Base-by-base conservation (phyloP, 1,140 invertebrate genomes). In the Lucilia sericata region DNA sequence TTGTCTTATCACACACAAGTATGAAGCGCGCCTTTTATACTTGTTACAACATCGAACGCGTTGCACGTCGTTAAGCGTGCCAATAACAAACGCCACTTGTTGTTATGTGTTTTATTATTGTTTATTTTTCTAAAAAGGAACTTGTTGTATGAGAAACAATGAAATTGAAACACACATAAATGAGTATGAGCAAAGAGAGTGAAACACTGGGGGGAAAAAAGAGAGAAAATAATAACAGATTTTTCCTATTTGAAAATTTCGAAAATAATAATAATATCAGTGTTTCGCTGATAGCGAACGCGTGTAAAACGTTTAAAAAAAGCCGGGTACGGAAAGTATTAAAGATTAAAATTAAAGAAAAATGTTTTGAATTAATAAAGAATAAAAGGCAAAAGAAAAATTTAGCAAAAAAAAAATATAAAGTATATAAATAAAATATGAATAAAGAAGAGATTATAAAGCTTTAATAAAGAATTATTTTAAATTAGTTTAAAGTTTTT, bases 221-320 rank as follows among this genome's bases (percentile, higher is more conserved):
- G 55, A 60, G 9, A 70, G n/a, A 70, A 70, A 19, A 70, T 9
- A 25, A 60, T 19, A 70, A 70, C 17, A 70, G 65, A 70, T 70
- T 70, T n/a, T 74, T 65, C 82, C 82, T 65, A 82, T 74, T 70
- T 74, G 82, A 82, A 74, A 82, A 65, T 30, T 47, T 36, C 49
- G n/a, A 55, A 1, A n/a, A 30, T 30, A 30, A 30, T 30, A 55
- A n/a, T 17, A 36, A 10, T 19, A n/a, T 21, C 55, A 82, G 82
- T 82, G 82, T 82, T 82, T 60, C 55, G 49, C 82, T 25, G 82
- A 82, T 60, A 70, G 82, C 51, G 82, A 82, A 82, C 82, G 82
- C 82, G 55, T 47, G 25, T 21, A 51, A 13, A 12, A 42, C 75
- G 75, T 78, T 74, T 30, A 30, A 19, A 34, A 34, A 30, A 17